Evolutionary conservation across 2,888 invertebrate species (phyloP).

Genomic region (Dryadula phaetusa): DNA sequence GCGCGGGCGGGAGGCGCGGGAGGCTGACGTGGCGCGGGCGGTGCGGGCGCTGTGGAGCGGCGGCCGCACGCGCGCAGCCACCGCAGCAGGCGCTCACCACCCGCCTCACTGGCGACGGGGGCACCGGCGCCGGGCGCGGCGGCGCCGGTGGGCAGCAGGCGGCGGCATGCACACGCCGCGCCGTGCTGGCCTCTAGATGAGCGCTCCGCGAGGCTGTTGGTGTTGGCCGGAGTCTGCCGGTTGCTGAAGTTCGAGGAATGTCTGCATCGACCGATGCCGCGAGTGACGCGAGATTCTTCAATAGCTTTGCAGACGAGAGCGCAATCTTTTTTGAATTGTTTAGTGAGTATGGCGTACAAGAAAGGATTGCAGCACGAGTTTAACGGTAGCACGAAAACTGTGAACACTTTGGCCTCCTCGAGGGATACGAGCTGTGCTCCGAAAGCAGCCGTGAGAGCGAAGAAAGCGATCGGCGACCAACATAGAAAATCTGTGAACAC

Average conservation of each 20-base stretch:
- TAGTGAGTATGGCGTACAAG: conserved; percentile 98
- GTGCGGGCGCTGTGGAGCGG: conserved; percentile 63
- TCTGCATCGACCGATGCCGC: conserved; percentile 93
- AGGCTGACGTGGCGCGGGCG: conserved; percentile 54
- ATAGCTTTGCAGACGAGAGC: conserved; percentile 97
- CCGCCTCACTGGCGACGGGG: conserved; percentile 51
- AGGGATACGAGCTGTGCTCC: conserved; percentile 95
- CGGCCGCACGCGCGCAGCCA: conserved; percentile 74
- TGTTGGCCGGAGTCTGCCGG: conserved; percentile 93
- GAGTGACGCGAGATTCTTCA: conserved; percentile 95
- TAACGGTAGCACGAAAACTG: conserved; percentile 97
- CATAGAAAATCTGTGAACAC: conserved; percentile 99
- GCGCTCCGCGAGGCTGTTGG: conserved; percentile 92
- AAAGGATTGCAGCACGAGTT: conserved; percentile 99
- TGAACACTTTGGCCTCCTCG: conserved; percentile 97
- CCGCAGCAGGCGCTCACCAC: conserved; percentile 63
- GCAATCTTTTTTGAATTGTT: conserved; percentile 99
- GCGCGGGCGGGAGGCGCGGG: conserved; percentile 62
- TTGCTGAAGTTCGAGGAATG: conserved; percentile 95
- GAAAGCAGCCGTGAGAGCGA: conserved; percentile 96
- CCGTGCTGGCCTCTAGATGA: conserved; percentile 89
- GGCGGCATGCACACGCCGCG: conserved; percentile 80
- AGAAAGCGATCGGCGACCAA: conserved; percentile 99
- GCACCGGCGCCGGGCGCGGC: conserved; percentile 85
- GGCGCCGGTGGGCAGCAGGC: conserved; percentile 90